Conservation (phyloP, 2,888 invertebrate species). For the Sesia apiformis region DNA sequence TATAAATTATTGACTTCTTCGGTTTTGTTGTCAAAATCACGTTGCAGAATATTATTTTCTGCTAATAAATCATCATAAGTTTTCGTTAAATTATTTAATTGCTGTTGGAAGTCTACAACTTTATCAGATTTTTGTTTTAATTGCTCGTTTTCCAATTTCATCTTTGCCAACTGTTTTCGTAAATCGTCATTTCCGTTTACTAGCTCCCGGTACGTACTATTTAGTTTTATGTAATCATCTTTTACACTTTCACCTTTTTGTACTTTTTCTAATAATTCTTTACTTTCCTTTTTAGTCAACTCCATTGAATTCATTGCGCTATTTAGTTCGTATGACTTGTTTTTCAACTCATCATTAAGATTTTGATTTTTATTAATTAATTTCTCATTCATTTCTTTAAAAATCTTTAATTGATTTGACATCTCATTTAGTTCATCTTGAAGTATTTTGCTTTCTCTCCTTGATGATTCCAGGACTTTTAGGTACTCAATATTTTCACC, state of each 20-base stretch:
- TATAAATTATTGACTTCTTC: slow-evolving; percentile 29
- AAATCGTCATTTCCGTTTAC: slow-evolving; percentile 26
- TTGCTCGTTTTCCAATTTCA: slow-evolving; percentile 18
- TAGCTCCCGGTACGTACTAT: slow-evolving; percentile 20
- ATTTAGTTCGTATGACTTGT: slow-evolving; percentile 26
- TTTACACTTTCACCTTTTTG: slow-evolving; percentile 25
- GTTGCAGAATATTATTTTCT: slow-evolving; percentile 28
- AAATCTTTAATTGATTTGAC: neutral
- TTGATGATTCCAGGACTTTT: slow-evolving; percentile 25
- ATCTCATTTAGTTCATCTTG: slow-evolving; percentile 27
- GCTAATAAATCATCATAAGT: slow-evolving; percentile 17
- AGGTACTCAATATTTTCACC: slow-evolving; percentile 33
- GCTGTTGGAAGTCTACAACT: slow-evolving; percentile 18
- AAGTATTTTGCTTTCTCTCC: slow-evolving; percentile 35
- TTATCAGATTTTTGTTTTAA: slow-evolving; percentile 17
- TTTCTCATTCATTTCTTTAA: slow-evolving; percentile 12
- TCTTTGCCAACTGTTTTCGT: slow-evolving; percentile 26
- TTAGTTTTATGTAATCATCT: slow-evolving; percentile 24
- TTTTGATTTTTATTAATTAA: slow-evolving; percentile 26
- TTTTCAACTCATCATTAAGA: slow-evolving; percentile 29
- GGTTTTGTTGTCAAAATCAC: slow-evolving; percentile 26
- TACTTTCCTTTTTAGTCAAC: slow-evolving; percentile 32
- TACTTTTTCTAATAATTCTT: slow-evolving; percentile 24
- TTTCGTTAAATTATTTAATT: slow-evolving; percentile 21
- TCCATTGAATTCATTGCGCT: slow-evolving; percentile 23